Evolutionary conservation across 1,140 invertebrate genomes (phyloP).

Genomic region (Leptonema lineaticorne): DNA sequence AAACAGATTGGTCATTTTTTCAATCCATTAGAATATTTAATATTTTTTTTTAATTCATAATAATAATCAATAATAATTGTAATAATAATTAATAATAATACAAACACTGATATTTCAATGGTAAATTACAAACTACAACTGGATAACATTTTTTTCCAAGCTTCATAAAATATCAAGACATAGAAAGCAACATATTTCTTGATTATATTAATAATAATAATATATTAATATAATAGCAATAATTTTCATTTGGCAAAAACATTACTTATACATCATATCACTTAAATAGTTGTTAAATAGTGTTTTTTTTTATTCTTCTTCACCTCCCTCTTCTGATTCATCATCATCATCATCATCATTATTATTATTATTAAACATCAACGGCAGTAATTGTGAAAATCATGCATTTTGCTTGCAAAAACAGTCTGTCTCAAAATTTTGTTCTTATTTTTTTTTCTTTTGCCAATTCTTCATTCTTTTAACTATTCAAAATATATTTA

Average conservation of each 20-base stretch:
- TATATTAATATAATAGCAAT: slow-evolving; percentile 40
- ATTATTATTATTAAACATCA: no score
- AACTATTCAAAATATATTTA: slow-evolving; percentile 14
- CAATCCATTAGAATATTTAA: slow-evolving; percentile 40
- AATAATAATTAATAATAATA: no score
- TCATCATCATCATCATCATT: no score
- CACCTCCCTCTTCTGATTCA: no score
- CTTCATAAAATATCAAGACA: slow-evolving; percentile 42
- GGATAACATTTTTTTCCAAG: slow-evolving; percentile 43
- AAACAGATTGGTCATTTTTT: slow-evolving; percentile 30
- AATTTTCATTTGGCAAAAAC: slow-evolving; percentile 43
- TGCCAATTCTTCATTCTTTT: not conserved
- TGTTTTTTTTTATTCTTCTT: not conserved
- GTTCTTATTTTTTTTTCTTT: not conserved
- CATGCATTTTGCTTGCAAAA: no score
- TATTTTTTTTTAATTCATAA: slow-evolving; percentile 1
- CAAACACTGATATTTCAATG: slow-evolving; percentile 35
- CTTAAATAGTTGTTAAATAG: slow-evolving; percentile 34
- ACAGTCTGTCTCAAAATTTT: no score
- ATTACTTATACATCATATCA: slow-evolving; percentile 42
- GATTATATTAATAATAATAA: no score
- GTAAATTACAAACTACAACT: slow-evolving; percentile 41
- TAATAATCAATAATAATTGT: slow-evolving; percentile 7
- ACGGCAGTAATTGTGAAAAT: no score
- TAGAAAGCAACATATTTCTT: slow-evolving; percentile 42